phyloP scores from a whole-genome alignment of 2,888 invertebrate genomes.

The Pteria penguin region DNA sequence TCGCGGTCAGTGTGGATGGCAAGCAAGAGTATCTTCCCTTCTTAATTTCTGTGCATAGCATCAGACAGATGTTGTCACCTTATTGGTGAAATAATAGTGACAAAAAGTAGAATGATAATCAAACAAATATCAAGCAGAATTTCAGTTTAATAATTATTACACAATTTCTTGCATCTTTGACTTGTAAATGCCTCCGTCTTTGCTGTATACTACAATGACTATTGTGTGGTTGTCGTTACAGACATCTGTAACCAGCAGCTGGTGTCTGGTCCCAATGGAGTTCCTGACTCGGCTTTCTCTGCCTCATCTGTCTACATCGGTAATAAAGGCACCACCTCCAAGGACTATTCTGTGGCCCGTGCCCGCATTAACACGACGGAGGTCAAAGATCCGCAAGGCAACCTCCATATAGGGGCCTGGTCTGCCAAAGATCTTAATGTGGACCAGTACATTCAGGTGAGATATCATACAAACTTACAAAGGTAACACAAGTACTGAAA shows the following conservation, averaged over 20 bases:
- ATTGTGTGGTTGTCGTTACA: background rate
- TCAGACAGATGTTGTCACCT: too few species aligned
- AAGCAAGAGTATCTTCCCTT: too few species aligned
- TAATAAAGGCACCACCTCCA: slow-evolving; percentile 40
- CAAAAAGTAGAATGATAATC: background rate
- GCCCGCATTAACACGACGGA: slow-evolving; percentile 50
- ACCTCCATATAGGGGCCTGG: slow-evolving; percentile 58
- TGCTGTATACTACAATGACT: background rate
- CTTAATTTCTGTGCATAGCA: too few species aligned
- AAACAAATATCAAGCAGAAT: too few species aligned
- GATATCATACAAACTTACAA: too few species aligned
- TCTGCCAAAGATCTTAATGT: slow-evolving; percentile 54
- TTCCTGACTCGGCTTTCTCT: slow-evolving; percentile 35
- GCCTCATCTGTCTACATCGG: slow-evolving; percentile 50
- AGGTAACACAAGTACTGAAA: too few species aligned
- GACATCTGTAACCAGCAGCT: slow-evolving; percentile 51
- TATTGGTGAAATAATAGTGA: too few species aligned
- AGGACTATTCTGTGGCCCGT: slow-evolving; percentile 50
- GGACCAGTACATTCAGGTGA: slow-evolving; percentile 60
- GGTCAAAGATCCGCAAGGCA: slow-evolving; percentile 50
- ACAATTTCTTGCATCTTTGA: too few species aligned
- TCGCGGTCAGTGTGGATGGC: too few species aligned
- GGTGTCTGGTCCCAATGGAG: slow-evolving; percentile 32
- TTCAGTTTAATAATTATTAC: too few species aligned
- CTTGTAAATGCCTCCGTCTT: background rate